A percentile compares a stretch with the other conserved stretches of the same genome.
Conservation (phyloP, 2,113 vertebrate genomes). For the Peromyscus maniculatus region DNA sequence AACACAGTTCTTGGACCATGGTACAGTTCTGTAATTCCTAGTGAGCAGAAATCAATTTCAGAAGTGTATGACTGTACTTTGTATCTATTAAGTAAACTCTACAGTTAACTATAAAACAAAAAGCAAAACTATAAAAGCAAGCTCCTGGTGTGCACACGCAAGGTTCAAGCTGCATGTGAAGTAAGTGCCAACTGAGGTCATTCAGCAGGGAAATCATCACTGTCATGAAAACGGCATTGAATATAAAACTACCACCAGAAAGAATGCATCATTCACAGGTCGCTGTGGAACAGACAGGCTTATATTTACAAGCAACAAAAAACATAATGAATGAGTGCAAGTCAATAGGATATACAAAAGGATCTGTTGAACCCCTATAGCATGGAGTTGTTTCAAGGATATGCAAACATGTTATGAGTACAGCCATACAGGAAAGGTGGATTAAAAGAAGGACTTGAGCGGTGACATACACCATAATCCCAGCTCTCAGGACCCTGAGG, state of each 20-base stretch:
- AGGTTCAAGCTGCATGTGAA: rapidly evolving
- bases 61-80: not conserved
- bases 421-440: rapidly evolving
- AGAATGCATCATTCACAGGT: no score
- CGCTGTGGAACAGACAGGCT: rapidly evolving
- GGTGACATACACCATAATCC: not conserved
- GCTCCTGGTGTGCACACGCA: rapidly evolving
- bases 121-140: not conserved
- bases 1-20: not conserved
- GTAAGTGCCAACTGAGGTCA: rapidly evolving
- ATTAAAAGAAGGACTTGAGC: no score
- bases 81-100: not conserved
- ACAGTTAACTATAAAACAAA: not conserved
- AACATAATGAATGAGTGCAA: rapidly evolving
- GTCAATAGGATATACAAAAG: not conserved
- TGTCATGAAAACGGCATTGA: rapidly evolving
- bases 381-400: not conserved
- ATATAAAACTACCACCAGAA: not conserved
- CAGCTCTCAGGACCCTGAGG: not conserved
- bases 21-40: not conserved
- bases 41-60: not conserved
- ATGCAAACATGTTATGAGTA: rapidly evolving
- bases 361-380: not conserved
- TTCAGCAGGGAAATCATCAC: rapidly evolving
- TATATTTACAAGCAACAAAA: rapidly evolving